A percentile compares a stretch with the other conserved stretches of the same genome.
These are phyloP conservation scores for Bagarius yarrelli DNA, from an alignment of 2,113 vertebrate genomes.

Conservation along the genomic window DNA sequence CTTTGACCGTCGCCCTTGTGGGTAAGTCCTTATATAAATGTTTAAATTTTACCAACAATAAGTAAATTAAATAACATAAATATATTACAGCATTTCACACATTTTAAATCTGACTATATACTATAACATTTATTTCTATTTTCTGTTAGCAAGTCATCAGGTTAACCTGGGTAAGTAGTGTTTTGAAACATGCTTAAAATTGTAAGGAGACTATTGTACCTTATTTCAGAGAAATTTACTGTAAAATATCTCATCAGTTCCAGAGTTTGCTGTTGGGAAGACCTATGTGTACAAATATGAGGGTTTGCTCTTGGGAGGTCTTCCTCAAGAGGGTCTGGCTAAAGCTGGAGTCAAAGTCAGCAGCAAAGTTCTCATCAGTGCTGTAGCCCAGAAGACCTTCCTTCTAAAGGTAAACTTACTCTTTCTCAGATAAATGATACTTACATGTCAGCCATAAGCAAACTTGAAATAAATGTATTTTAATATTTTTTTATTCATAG, in stretches of 20 bases:
- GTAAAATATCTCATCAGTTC: constrained; percentile 60
- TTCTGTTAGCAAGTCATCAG: constrained; percentile 54
- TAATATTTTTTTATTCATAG: constrained; percentile 62
- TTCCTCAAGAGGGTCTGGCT: constrained; percentile 71
- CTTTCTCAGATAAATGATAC: too few species aligned
- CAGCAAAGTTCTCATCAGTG: constrained; percentile 71
- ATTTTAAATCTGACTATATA: too few species aligned
- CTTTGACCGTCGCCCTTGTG: constrained; percentile 75
- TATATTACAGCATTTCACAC: too few species aligned
- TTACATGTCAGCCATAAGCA: too few species aligned
- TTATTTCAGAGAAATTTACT: background rate
- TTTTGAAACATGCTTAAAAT: background rate
- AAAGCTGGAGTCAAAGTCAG: constrained; percentile 70
- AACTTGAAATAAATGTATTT: too few species aligned
- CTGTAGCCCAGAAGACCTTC: constrained; percentile 41
- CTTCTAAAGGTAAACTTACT: constrained; percentile 54
- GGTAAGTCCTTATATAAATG: constrained; percentile 68
- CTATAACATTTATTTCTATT: background rate
- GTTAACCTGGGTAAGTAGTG: constrained; percentile 52
- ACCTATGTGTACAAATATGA: constrained; percentile 76
- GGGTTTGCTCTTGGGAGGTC: constrained; percentile 63
- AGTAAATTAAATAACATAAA: background rate
- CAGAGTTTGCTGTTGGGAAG: constrained; percentile 66
- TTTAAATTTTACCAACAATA: background rate
- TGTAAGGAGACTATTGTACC: too few species aligned